Percentiles rank a stretch among this genome's conserved stretches.
These are phyloP conservation scores for Lissonota sp. DNA, from an alignment of 2,888 invertebrate genomes.

Conservation along the genomic window DNA sequence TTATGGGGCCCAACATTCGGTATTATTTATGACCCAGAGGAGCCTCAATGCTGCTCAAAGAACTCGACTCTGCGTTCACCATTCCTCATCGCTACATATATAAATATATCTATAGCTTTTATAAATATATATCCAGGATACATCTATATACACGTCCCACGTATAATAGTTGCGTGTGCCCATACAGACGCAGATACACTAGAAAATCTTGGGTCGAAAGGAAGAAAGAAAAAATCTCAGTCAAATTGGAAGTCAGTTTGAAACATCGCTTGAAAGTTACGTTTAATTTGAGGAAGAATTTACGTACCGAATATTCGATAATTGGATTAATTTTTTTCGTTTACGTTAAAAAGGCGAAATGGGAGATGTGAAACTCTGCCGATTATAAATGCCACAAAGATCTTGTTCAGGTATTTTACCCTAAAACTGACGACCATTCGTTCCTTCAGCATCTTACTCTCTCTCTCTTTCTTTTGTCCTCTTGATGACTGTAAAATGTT, in stretches of 20 bases:
- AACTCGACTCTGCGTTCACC: conserved; percentile 66
- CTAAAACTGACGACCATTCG: conserved; percentile 63
- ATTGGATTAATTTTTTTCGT: not conserved
- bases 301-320: not conserved
- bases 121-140: conserved; percentile 40
- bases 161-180: conserved; percentile 11
- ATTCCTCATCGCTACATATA: conserved; percentile 46
- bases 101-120: conserved; percentile 25
- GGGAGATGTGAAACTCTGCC: no score
- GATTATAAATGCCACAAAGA: no score
- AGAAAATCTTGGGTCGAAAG: conserved; percentile 16
- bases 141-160: conserved; percentile 37
- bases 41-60: conserved; percentile 70
- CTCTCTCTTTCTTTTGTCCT: conserved; percentile 61
- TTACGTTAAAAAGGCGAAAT: no score
- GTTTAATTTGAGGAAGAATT: not conserved
- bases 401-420: conserved; percentile 4
- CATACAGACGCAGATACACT: conserved; percentile 6
- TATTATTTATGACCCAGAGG: conserved; percentile 80
- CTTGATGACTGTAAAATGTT: conserved; percentile 81
- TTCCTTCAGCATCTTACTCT: conserved; percentile 45
- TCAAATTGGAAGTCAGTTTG: not conserved
- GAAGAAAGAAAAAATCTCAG: conserved; percentile 17
- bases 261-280: conserved; percentile 2
- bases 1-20: conserved; percentile 81